Evolutionary conservation across 2,888 invertebrate genomes (phyloP).

Genomic region (Eupithecia tripunctaria): DNA sequence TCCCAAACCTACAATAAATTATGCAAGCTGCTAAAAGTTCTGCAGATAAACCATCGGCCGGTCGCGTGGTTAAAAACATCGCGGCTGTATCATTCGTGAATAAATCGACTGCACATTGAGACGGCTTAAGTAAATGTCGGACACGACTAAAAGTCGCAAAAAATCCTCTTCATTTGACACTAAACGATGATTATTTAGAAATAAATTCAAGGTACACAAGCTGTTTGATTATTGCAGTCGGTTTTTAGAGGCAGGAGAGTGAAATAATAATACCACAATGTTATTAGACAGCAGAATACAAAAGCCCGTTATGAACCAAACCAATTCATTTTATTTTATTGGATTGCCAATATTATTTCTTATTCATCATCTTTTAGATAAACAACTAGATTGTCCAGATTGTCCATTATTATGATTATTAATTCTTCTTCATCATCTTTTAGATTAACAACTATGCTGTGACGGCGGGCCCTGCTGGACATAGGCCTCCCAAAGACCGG

Average conservation of each 20-base stretch:
- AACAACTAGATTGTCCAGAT: no score
- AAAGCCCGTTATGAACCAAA: background rate
- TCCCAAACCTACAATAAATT: conserved; percentile 22
- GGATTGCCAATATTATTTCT: background rate
- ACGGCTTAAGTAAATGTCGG: background rate
- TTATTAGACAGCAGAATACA: background rate
- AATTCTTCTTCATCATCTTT: background rate
- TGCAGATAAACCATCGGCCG: conserved; percentile 27
- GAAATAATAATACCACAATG: background rate
- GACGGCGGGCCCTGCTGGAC: no score
- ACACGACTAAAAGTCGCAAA: conserved; percentile 3
- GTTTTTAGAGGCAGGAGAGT: background rate
- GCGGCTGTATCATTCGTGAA: conserved; percentile 22
- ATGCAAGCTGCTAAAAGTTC: conserved; percentile 25
- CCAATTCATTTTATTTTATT: background rate
- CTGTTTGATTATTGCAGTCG: background rate
- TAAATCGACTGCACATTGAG: conserved; percentile 25
- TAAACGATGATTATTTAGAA: no score
- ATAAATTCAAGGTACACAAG: background rate
- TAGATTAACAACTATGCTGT: no score
- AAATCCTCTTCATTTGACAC: no score
- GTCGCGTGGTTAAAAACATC: conserved; percentile 23
- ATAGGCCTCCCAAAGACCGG: no score
- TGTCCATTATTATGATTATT: background rate
- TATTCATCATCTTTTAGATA: background rate